Conservation (phyloP, 2,113 vertebrate species). For the Xenotilapia flavipinnis region DNA sequence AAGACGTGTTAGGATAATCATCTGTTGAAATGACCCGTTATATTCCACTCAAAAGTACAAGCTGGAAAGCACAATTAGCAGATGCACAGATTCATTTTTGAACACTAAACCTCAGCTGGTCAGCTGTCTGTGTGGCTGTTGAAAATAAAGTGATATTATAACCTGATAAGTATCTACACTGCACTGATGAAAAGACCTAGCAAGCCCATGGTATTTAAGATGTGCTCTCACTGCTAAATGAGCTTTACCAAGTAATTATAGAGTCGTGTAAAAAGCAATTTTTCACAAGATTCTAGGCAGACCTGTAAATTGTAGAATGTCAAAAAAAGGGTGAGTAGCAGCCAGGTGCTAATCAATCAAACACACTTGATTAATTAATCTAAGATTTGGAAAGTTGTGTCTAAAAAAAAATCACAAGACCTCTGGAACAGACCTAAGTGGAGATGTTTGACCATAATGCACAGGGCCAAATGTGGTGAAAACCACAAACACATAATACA, state of each 20-base stretch:
- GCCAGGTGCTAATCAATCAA: neutral
- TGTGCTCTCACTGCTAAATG: neutral
- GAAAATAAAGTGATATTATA: neutral
- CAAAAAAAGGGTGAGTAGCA: neutral
- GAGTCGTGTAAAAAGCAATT: neutral
- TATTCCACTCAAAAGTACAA: neutral
- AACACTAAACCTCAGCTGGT: neutral
- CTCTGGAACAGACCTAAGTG: neutral
- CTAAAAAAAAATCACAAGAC: neutral
- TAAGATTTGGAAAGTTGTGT: neutral
- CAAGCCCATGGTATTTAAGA: neutral
- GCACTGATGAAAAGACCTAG: neutral
- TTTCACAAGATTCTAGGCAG: neutral
- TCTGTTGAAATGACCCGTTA: neutral
- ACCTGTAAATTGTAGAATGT: neutral
- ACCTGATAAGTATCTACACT: neutral
- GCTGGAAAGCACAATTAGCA: neutral
- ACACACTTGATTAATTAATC: neutral
- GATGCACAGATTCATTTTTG: neutral
- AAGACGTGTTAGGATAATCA: neutral
- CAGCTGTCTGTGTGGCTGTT: neutral
- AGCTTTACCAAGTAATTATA: neutral
- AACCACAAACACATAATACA: neutral
- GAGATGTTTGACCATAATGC: neutral
- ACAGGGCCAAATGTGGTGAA: neutral